These are phyloP conservation scores for Muraenolepis orangiensis DNA, from an alignment of 2,797 vertebrate species.

Conservation along the genomic window DNA sequence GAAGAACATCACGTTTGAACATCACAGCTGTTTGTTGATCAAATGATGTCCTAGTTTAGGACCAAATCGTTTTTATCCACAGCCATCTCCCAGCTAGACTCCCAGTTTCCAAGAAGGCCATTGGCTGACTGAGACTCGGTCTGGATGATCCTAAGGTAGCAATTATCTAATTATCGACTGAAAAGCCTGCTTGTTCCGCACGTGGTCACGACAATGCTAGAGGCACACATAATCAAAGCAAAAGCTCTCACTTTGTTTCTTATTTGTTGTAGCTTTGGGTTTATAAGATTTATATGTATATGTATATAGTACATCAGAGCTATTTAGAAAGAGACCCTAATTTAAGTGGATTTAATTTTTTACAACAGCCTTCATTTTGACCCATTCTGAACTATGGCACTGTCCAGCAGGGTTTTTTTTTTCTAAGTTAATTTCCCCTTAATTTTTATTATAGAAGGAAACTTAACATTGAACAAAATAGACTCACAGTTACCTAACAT, in stretches of 20 bases:
- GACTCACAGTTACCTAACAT: slow-evolving; percentile 59
- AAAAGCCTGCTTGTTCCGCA: slow-evolving; percentile 37
- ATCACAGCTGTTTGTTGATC: slow-evolving; percentile 52
- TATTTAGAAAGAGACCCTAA: slow-evolving; percentile 18
- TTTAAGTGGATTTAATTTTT: slow-evolving; percentile 3
- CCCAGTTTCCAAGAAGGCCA: slow-evolving; percentile 39
- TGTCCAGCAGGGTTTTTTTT: slow-evolving; percentile 10
- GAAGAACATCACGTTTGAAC: slow-evolving; percentile 50
- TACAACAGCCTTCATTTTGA: not conserved
- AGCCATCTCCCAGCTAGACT: slow-evolving; percentile 24
- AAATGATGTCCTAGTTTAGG: slow-evolving; percentile 38
- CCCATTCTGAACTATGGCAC: not conserved
- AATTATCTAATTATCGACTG: slow-evolving; percentile 32
- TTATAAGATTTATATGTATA: not conserved
- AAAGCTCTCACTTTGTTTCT: slow-evolving; percentile 17
- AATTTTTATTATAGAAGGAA: slow-evolving; percentile 30
- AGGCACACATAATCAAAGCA: slow-evolving; percentile 29
- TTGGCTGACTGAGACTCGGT: slow-evolving; percentile 20
- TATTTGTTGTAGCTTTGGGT: slow-evolving; percentile 22
- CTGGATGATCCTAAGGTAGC: slow-evolving; percentile 39
- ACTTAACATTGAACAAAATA: slow-evolving; percentile 33
- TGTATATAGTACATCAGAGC: slow-evolving; percentile 23
- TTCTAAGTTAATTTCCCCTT: slow-evolving; percentile 19
- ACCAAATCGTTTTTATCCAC: slow-evolving; percentile 9
- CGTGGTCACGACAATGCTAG: slow-evolving; percentile 17